Base-by-base conservation (phyloP, 2,113 vertebrate genomes). In the Ranitomeya variabilis region DNA sequence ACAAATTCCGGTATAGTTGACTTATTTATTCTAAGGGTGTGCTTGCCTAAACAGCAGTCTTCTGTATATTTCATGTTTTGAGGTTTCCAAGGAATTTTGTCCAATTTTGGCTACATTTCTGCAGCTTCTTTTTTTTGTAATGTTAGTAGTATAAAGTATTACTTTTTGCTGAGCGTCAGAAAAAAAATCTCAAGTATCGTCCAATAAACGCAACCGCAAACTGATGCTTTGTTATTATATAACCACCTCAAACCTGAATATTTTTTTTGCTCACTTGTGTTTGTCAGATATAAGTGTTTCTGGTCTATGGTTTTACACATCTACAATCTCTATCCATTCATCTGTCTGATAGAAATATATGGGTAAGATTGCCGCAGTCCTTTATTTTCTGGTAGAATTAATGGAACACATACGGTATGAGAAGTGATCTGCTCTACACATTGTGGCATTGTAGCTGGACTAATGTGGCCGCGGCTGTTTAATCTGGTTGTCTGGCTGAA, bases 51-150 rank as follows among this genome's bases (percentile, higher is more conserved):
- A 45, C 45, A 26, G 11, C 71, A n/a, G 54, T 14, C 12, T 51
- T 79, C 21, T 79, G 57, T 86, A n/a, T 86, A 19, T 54, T 78
- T 3, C 37, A 23, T 78, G 26, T 78, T 86, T 78, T 78, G 19
- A 52, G 14, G 57, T 86, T 86, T 86, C 85, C 77, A 66, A 86
- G 74, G 37, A 86, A 52, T 60, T 76, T n/a, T 60, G 54, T 55
- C 66, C 85, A 78, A 64, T 78, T 10, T 31, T n/a, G 59, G 74
- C 59, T 78, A 52, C 31, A 66, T 2, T 51, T 76, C 7, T 26
- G 37, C 57, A 0, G 14, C 77, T 59, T 16, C 10, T 15, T 64
- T 31, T 31, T 78, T 51, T 78, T 7, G 31, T 59, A 76, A 57
- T n/a, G 10, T 64, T 31, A 45, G 59, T 59, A 31, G 23, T 14